Evolutionary conservation across 2,797 vertebrate genomes (phyloP).

Genomic region (Myiotriccus ornatus): DNA sequence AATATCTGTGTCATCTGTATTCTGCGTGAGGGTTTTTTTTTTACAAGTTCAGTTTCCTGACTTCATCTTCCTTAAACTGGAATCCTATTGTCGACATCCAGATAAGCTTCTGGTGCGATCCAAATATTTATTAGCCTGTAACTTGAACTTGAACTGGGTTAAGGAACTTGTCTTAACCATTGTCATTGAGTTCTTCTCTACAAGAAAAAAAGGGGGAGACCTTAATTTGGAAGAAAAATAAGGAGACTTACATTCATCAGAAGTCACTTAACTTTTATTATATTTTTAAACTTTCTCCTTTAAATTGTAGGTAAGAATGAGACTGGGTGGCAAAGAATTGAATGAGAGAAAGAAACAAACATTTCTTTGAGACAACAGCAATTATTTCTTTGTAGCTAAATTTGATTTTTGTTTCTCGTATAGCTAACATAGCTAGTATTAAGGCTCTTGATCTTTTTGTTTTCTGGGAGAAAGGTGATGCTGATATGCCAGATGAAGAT

Average conservation of each 20-base stretch:
- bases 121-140: neutral
- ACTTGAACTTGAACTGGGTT: neutral
- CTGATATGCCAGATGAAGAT: neutral
- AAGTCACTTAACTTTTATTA: neutral
- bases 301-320: neutral
- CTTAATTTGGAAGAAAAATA: neutral
- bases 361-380: neutral
- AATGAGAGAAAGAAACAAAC: neutral
- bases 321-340: neutral
- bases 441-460: neutral
- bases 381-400: neutral
- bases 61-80: neutral
- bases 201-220: fast-evolving
- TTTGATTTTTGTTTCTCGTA: neutral
- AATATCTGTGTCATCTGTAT: neutral
- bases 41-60: neutral
- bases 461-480: neutral
- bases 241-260: neutral
- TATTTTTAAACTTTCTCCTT: neutral
- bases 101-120: neutral
- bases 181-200: neutral
- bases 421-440: neutral
- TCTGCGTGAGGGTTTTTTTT: neutral
- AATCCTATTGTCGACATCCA: neutral
- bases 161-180: neutral